Evolutionary conservation across 1,140 invertebrate genomes (phyloP), one percentile per base, ranked within the genome.

Genomic region (Lycorma delicatula): DNA sequence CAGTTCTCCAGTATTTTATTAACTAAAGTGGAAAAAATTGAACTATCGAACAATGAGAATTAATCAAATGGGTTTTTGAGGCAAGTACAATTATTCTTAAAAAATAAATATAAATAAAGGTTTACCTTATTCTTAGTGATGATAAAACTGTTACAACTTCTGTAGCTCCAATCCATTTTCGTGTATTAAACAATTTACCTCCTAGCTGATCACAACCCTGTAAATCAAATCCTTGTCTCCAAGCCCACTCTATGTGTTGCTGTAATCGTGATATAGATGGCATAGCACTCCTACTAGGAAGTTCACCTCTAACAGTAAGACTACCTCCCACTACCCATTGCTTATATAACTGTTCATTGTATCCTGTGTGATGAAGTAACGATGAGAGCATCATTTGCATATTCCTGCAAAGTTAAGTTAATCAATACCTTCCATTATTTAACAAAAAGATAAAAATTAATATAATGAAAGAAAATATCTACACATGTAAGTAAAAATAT

Each of bases 81-180:
- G n/a, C n/a, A n/a, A n/a, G n/a, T n/a, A n/a, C n/a, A n/a, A n/a
- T n/a, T n/a, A n/a, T n/a, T n/a, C n/a, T n/a, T n/a, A n/a, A n/a
- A n/a, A n/a, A n/a, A n/a, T n/a, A n/a, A n/a, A n/a, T n/a, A n/a
- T n/a, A n/a, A n/a, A n/a, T n/a, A n/a, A n/a, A n/a, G n/a, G n/a
- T n/a, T 38, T 31, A 66, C 84, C 79, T 81, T 70, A 91, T 88
- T 72, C 81, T 78, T 34, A 89, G 75, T 62, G 83, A 89, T 18
- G 86, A 87, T 18, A 91, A 74, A 41, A 91, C 75, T 4, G 87
- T 89, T 9, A 87, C 81, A 16, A 91, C 85, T 75, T 91, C 89
- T 7, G 87, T 90, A 16, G 91, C 89, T 20, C 91, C 91, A 63
- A 95, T 94, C 91, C 91, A 95, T 73, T 94, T 94, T 52, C 86